Evolutionary conservation across 2,888 invertebrate genomes (phyloP), one percentile per base, ranked within the genome.

Genomic region (Hartigia nigra): DNA sequence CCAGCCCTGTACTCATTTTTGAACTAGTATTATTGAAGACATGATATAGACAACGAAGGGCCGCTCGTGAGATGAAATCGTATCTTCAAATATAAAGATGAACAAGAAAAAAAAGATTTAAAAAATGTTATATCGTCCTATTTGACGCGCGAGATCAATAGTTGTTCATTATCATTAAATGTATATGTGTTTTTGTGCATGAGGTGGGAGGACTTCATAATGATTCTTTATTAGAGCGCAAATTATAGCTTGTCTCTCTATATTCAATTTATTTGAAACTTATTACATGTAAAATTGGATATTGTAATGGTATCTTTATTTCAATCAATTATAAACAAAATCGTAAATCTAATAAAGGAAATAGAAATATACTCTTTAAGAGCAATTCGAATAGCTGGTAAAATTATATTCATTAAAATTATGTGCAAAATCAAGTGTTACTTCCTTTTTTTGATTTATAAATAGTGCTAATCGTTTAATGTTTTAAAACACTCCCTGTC

Each of bases 221-320:
- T 23, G 55, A 85, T 82, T 83, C 79, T 85, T 83, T 85, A 81
- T 87, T 84, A 84, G 82, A 81, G 81, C 84, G 83, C 82, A 81
- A 81, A 79, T 69, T 74, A 79, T 77, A 74, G 83, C 83, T 80
- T 83, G 84, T 88, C 86, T 88, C 84, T 88, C 87, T 88, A 85
- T 85, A 84, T 88, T 84, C 81, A 86, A 86, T 82, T 83, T 82
- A 86, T 87, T 83, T 83, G 83, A 86, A 86, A 85, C 85, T 83
- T 87, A 87, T 84, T 86, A 86, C 85, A 87, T 88, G 84, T 86
- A 83, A 85, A 88, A 87, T 83, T 84, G 81, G 86, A 86, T 82
- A 81, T 80, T 78, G 80, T 77, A 83, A 78, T 78, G 78, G 79
- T 79, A 77, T 79, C 79, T 75, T 78, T 78, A 81, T 75, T 80